phyloP scores from a whole-genome alignment of 2,113 vertebrate species.

The Porphyrio hochstetteri region DNA sequence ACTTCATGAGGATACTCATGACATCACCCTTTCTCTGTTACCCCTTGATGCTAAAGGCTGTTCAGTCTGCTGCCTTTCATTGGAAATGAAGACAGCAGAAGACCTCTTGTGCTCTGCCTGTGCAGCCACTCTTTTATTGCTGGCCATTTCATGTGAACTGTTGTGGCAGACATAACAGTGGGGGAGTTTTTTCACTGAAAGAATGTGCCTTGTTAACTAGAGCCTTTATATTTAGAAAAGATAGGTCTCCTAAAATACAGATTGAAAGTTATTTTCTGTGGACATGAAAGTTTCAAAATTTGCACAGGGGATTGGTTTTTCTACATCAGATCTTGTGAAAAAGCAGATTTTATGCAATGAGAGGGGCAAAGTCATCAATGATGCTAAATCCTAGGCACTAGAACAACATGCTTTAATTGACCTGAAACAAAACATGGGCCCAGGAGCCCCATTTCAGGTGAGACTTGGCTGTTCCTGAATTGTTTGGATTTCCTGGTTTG shows the following conservation, averaged over 20 bases:
- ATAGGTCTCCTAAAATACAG: neutral
- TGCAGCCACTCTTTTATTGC: neutral
- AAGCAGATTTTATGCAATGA: neutral
- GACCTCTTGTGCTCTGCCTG: neutral
- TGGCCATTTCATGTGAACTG: neutral
- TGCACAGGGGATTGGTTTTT: neutral
- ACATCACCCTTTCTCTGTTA: neutral
- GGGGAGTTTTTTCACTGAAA: neutral
- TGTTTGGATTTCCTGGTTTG: neutral
- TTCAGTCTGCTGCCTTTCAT: neutral
- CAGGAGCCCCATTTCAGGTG: neutral
- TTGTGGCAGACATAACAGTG: neutral
- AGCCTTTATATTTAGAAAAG: neutral
- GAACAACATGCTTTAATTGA: neutral
- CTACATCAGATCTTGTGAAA: neutral
- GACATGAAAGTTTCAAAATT: neutral
- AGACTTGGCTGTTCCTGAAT: neutral
- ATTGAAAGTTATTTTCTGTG: neutral
- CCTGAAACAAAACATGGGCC: neutral
- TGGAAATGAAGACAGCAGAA: neutral
- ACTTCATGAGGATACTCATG: neutral
- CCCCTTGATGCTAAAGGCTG: neutral
- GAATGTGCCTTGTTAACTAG: neutral
- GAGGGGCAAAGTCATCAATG: neutral
- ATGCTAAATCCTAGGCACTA: neutral